Evolutionary conservation across 2,888 invertebrate species (phyloP), one percentile per base, ranked within the genome.

Genomic region (Stomorhina lunata): DNA sequence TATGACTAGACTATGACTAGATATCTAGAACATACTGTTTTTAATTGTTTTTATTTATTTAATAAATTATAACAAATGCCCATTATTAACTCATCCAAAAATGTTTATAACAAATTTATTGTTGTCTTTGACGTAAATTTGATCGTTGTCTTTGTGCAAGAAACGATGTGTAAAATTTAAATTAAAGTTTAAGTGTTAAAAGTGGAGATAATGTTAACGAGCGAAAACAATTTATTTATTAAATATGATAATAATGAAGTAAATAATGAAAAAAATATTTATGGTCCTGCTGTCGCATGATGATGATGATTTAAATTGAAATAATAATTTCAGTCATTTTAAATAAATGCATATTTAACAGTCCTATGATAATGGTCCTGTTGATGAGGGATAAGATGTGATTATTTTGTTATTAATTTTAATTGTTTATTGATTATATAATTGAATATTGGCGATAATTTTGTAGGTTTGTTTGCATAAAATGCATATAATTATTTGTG

Each of bases 341-440:
- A n/a, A n/a, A n/a, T n/a, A n/a, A n/a, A n/a, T n/a, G n/a, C n/a
- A n/a, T n/a, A n/a, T 45, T 50, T 50, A n/a, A 50, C n/a, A 50
- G 20, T 25, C 27, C 10, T 32, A 57, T 50, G 15, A 20, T 32
- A 5, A 32, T 45, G 55, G n/a, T 57, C 40, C 4, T 6, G 22
- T 12, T 27, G n/a, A 50, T 22, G 25, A n/a, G 43, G 45, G 12
- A 43, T 32, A 73, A 65, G 7, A 7, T 43, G 15, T 17, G 32
- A 75, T 75, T 66, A 75, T 57, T 65, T 57, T 69, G 22, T 66
- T 79, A 50, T 79, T 79, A 79, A 79, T 79, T 72, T 72, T 72
- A 79, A 79, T 79, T 72, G 57, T 50, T 79, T 72, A 79, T 72
- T 66, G 72, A 72, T 72, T 72, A 25, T 50, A 40, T 72, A 65